Conservation (phyloP, 2,888 invertebrate species). For the Euproctis similis region DNA sequence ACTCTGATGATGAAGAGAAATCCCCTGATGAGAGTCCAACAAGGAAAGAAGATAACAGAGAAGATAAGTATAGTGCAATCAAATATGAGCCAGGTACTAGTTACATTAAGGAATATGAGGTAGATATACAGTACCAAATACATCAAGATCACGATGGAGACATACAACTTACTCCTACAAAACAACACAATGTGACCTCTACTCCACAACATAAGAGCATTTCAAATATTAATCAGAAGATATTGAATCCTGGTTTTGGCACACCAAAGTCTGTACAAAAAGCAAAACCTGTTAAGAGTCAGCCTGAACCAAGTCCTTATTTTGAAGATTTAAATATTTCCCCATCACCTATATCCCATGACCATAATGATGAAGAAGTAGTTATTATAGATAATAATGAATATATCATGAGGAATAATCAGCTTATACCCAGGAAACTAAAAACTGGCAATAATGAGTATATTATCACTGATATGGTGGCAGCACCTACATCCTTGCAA, state of each 20-base stretch:
- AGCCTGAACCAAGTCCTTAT: conserved; percentile 31
- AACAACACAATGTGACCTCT: conserved; percentile 26
- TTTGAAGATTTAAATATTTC: conserved; percentile 30
- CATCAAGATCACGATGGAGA: conserved; percentile 58
- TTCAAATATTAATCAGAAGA: conserved; percentile 47
- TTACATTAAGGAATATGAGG: conserved; percentile 43
- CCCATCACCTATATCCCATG: conserved; percentile 9
- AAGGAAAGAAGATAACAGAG: conserved; percentile 9
- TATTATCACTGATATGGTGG: conserved; percentile 38
- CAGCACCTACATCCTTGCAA: conserved; percentile 5
- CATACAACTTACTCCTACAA: conserved; percentile 66
- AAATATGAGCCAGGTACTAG: conserved; percentile 47
- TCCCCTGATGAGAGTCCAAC: conserved; percentile 9
- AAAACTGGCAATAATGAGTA: conserved; percentile 33
- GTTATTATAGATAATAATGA: conserved; percentile 77
- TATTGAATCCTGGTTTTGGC: conserved; percentile 51
- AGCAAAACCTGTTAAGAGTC: conserved; percentile 19
- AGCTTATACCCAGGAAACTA: conserved; percentile 44
- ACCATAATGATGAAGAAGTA: conserved; percentile 34
- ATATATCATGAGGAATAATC: conserved; percentile 66
- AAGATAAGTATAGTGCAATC: conserved; percentile 12
- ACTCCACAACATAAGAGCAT: conserved; percentile 11
- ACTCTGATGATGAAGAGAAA: conserved; percentile 68
- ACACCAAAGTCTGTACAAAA: conserved; percentile 26
- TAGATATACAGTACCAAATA: conserved; percentile 47